Base-by-base conservation (phyloP, 2,888 invertebrate species). In the Unio pictorum region DNA sequence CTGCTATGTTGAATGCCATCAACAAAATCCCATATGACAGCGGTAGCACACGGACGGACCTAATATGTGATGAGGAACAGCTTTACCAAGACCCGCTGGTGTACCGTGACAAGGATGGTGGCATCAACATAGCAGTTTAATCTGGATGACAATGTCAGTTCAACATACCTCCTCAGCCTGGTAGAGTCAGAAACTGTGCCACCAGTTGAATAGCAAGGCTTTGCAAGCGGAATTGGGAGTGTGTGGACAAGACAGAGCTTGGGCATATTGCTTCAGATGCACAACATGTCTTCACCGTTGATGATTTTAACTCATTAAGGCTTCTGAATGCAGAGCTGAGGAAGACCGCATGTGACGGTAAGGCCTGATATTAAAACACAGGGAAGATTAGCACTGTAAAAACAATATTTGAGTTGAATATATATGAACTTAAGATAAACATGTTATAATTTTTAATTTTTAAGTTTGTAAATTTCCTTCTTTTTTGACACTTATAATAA, bases 1-100 rank as follows among this genome's bases (percentile, higher is more conserved):
- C 75, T 20, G 74, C 73, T 17, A 60, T 84, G 20, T 64, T 81
- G 7, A 70, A 69, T 28, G 84, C 83, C 26, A 78, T 86, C 34
- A 70, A 78, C 23, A 64, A 70, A 17, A 81, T 85, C 26, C 76
- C 78, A 0, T 87, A 86, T 71, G 76, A 79, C 55, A 65, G 77
- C 4, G 85, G 85, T 23, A 79, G 81, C 64, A 87, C 87, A 1
- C 79, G 84, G 73, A 86, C 85, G 11, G 82, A 84, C 64, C 74
- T 78, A 81, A 55, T 83, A 81, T 68, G 80, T 83, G 18, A 76
- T 74, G 55, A 72, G 71, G 15, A 78, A 82, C 68, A 79, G 77
- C 58, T 83, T 85, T 71, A 83, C 79, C 0, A 67, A 74, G n/a
- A n/a, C 74, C 81, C 45, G 74, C 80, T n/a, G 85, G 85, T 4